Evolutionary conservation across 1,140 invertebrate genomes (phyloP), one percentile per base, ranked within the genome.

Genomic region (Pseudomyrmex cubaensis): DNA sequence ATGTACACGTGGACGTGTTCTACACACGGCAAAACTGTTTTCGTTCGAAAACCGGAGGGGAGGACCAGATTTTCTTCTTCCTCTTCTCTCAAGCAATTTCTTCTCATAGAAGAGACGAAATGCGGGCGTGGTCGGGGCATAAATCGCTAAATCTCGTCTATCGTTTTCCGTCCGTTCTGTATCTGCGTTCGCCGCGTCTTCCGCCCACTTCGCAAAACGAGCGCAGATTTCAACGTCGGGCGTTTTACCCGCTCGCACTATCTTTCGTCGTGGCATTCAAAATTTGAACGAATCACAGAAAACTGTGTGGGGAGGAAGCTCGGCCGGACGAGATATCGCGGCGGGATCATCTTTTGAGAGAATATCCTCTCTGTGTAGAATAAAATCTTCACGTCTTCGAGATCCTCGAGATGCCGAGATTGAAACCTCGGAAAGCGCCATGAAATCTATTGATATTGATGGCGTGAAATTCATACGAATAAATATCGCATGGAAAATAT

Each of bases 141-240:
- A 90, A 91, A 92, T 91, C 88, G 89, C 82, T 85, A 90, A 90
- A 90, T 90, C 90, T 88, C 84, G 87, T 87, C 85, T 84, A 76
- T 13, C 61, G 84, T 90, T 90, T 46, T 54, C 74, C 22, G 35
- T 35, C 35, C 35, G 35, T 35, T n/a, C 62, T 50, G 15, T 57
- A 22, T 67, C 67, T 50, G 25, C 12, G 46, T 15, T 35, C 35
- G 7, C 17, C 15, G 20, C 61, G 20, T 44, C 62, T 54, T 54
- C 22, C 46, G 35, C 35, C 35, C 67, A 20, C n/a, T 66, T 77
- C 48, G 35, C 4, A 13, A 48, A 67, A 77, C 48, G 35, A 77
- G 25, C 25, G 12, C 3, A 44, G 48, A 77, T 63, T 77, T 67
- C 59, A 67, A 35, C 17, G 74, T 67, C 74, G 62, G 25, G 2